phyloP scores from a whole-genome alignment of 2,888 invertebrate species.

The Limnephilus lunatus region DNA sequence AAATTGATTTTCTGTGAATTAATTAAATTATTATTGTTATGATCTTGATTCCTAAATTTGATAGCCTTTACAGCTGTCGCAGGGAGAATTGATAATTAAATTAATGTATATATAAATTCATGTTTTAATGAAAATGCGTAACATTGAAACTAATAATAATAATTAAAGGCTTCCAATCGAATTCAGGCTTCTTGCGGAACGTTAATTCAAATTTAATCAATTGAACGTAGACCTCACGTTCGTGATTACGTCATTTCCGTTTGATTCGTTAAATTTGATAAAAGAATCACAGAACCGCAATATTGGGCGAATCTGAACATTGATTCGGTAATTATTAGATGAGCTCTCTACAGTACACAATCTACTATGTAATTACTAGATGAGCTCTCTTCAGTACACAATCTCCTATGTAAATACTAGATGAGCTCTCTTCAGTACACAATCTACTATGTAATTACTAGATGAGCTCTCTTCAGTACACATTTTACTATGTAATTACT shows the following conservation, averaged over 20 bases:
- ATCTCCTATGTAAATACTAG: too few species aligned
- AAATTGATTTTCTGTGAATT: neutral
- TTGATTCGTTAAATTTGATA: neutral
- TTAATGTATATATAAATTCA: neutral
- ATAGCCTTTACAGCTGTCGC: neutral
- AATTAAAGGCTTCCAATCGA: neutral
- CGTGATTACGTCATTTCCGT: neutral
- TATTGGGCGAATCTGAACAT: neutral
- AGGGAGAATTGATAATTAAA: neutral
- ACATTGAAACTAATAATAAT: neutral
- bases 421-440: neutral
- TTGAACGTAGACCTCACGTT: neutral
- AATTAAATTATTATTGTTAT: neutral
- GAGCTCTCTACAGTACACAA: neutral
- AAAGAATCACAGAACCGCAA: neutral
- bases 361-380: too few species aligned
- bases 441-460: too few species aligned
- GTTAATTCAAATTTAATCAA: neutral
- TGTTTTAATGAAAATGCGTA: neutral
- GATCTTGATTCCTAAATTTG: neutral
- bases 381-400: neutral
- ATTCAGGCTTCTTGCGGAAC: neutral
- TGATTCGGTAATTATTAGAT: neutral
- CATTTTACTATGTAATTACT: too few species aligned
- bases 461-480: neutral